Evolutionary conservation across 1,140 invertebrate species (phyloP), one percentile per base, ranked within the genome.

Genomic region (Mactra quadrangularis): DNA sequence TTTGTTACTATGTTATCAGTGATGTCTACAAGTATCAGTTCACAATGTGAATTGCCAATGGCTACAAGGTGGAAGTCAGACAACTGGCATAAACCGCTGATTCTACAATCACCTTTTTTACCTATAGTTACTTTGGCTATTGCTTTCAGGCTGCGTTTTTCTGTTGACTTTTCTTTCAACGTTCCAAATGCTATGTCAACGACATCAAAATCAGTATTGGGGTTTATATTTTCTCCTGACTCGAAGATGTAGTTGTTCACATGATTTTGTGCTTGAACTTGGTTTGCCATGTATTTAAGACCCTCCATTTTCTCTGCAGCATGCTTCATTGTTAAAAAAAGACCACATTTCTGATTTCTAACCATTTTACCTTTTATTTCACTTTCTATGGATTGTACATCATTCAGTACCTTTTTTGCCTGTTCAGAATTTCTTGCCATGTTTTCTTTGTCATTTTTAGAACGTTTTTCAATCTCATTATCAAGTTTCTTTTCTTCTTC

Each of bases 241-340:
- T 33, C 57, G 33, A 35, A 15, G 3, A 3, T 35, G 57, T 60
- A 60, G 33, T 60, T 15, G 3, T 60, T 27, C 1, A 60, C 33
- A 35, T 35, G 27, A 19, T 60, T 60, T 13, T 25, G 2, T 59
- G 4, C 11, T n/a, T 60, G 29, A 1, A 60, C 9, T 6, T 60
- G 4, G 19, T 4, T 22, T n/a, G 33, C 15, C 1, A 13, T 1
- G 3, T 33, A 33, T 15, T 35, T n/a, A 2, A 60, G 29, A 7
- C 33, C 19, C 19, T 31, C 11, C 1, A 35, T 33, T 15, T 13
- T 15, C 15, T 60, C 6, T 35, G 3, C 33, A 4, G 13, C 11
- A 4, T 35, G 11, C 17, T 60, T 60, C 57, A 60, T 60, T 31
- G 29, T 35, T 15, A 60, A 7, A 60, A 60, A 60, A 15, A 60